phyloP scores from a whole-genome alignment of 2,888 invertebrate species.

The Meteorus cinctellus region DNA sequence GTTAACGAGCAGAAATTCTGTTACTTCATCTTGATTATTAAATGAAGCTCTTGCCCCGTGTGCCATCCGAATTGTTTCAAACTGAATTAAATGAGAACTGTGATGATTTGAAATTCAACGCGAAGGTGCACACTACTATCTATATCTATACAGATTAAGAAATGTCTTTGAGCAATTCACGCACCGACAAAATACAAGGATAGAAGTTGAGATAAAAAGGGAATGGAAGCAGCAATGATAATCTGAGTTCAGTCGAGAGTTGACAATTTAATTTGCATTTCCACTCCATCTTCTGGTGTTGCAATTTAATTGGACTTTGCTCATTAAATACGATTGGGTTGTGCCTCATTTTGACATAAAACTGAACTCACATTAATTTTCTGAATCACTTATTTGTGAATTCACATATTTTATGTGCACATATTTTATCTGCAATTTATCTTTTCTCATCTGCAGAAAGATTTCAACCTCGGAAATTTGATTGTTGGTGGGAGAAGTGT shows the following conservation, averaged over 20 bases:
- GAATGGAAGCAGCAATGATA: background rate
- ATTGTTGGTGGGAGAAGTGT: too few relatives aligned
- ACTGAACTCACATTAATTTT: background rate
- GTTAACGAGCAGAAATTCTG: background rate
- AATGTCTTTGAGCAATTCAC: background rate
- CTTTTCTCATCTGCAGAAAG: background rate
- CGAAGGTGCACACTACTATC: background rate
- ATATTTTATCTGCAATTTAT: background rate
- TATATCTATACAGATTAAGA: background rate
- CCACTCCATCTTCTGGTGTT: background rate
- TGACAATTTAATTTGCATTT: background rate
- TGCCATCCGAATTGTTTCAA: background rate
- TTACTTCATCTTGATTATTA: background rate
- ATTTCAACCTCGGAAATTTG: too few relatives aligned
- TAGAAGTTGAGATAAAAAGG: too few relatives aligned
- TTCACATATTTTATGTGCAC: background rate
- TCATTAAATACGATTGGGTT: background rate
- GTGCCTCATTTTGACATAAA: background rate
- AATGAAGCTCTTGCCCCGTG: background rate
- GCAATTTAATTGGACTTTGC: background rate
- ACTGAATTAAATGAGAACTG: background rate
- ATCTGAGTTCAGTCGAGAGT: background rate
- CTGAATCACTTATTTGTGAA: background rate
- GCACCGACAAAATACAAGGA: background rate
- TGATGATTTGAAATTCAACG: background rate